These are phyloP conservation scores for Arrhamphus sclerolepis DNA, from an alignment of 2,797 vertebrate species.

Conservation along the genomic window DNA sequence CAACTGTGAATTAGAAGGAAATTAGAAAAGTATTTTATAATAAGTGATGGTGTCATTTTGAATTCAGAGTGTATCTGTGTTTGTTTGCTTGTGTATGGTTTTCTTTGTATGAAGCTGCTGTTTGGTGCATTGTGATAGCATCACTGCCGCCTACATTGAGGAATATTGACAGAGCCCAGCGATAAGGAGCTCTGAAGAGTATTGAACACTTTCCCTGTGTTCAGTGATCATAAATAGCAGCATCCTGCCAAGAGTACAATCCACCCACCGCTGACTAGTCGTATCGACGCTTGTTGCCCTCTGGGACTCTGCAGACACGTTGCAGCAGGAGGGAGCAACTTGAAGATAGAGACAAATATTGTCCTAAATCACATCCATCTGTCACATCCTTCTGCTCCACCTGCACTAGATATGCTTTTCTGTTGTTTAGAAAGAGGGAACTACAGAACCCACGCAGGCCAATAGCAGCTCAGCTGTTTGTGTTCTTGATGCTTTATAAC, in stretches of 20 bases:
- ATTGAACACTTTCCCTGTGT: slow-evolving; percentile 76
- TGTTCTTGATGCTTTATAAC: slow-evolving; percentile 28
- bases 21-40: slow-evolving; percentile 1
- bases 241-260: slow-evolving; percentile 70
- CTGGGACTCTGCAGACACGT: slow-evolving; percentile 62
- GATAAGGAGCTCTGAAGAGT: slow-evolving; percentile 77
- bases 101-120: slow-evolving; percentile 34
- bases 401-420: slow-evolving; percentile 36
- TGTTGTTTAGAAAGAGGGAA: slow-evolving; percentile 45
- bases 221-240: slow-evolving; percentile 79
- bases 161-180: slow-evolving; percentile 74
- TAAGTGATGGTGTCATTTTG: slow-evolving; percentile 17
- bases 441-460: slow-evolving; percentile 24
- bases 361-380: slow-evolving; percentile 67
- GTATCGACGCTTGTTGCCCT: slow-evolving; percentile 68
- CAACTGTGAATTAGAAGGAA: slow-evolving; percentile 28
- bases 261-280: slow-evolving; percentile 69
- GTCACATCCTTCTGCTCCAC: slow-evolving; percentile 60
- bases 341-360: slow-evolving; percentile 62
- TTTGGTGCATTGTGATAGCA: slow-evolving; percentile 53
- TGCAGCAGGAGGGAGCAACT: slow-evolving; percentile 58
- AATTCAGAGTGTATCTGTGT: slow-evolving; percentile 6
- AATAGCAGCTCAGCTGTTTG: slow-evolving; percentile 10
- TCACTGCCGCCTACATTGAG: slow-evolving; percentile 50
- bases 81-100: neutral